These are phyloP conservation scores for Ellobius talpinus DNA, from an alignment of 2,113 vertebrate species.

Conservation along the genomic window DNA sequence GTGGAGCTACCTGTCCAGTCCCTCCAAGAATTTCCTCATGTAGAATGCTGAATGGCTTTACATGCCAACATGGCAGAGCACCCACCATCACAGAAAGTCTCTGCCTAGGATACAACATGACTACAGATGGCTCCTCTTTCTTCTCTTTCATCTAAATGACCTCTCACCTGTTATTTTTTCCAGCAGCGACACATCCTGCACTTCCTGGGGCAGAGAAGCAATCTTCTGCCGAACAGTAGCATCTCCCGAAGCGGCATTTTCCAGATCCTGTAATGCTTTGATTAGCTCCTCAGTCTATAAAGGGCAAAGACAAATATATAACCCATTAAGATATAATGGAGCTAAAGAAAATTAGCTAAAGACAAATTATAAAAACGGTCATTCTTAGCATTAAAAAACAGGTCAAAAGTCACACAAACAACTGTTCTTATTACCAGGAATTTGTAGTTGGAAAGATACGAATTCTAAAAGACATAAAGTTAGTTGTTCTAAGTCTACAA, in stretches of 20 bases:
- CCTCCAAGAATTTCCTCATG: not conserved
- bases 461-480: slow-evolving; percentile 48
- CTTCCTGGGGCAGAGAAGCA: slow-evolving; percentile 98
- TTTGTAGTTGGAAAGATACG: not conserved
- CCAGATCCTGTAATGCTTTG: slow-evolving; percentile 97
- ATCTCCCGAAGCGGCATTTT: slow-evolving; percentile 98
- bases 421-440: not conserved
- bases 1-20: not conserved
- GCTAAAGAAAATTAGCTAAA: slow-evolving; percentile 43
- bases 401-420: not conserved
- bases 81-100: not conserved
- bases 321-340: not conserved
- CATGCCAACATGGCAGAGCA: not conserved
- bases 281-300: slow-evolving; percentile 96
- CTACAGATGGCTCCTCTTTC: not conserved
- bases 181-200: slow-evolving; percentile 97
- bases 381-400: not conserved
- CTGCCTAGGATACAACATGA: not conserved
- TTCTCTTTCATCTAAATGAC: not conserved
- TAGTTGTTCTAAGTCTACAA: slow-evolving; percentile 17
- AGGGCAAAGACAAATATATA: slow-evolving; percentile 48
- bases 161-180: slow-evolving; percentile 97
- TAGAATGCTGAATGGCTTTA: not conserved
- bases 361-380: not conserved
- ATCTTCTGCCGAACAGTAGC: slow-evolving; percentile 98